phyloP scores from a whole-genome alignment of 2,113 vertebrate species.

The Drymodes brunneopygia region DNA sequence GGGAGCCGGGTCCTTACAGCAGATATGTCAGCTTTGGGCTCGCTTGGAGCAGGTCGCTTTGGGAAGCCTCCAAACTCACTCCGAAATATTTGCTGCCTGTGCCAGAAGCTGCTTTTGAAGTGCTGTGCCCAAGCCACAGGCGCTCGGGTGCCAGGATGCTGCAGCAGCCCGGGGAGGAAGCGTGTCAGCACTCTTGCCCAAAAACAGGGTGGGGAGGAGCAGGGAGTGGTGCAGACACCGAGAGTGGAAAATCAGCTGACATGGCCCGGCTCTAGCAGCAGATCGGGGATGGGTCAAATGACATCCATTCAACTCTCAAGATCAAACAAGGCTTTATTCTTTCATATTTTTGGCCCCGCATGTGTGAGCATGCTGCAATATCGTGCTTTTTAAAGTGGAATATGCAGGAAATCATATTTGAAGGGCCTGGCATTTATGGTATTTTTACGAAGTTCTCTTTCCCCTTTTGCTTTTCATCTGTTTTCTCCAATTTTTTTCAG shows the following conservation, averaged over 20 bases:
- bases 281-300: conserved; percentile 38
- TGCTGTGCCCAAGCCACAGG: conserved; percentile 45
- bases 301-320: conserved; percentile 32
- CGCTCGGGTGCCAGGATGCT: conserved; percentile 7
- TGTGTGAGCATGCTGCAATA: conserved; percentile 4
- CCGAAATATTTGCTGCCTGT: conserved; percentile 37
- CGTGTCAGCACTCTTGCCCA: conserved; percentile 43
- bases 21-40: conserved; percentile 68
- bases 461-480: conserved; percentile 70
- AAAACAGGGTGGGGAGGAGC: not conserved
- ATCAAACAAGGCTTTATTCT: conserved; percentile 56
- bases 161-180: conserved; percentile 54
- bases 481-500: conserved; percentile 63
- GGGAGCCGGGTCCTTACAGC: conserved; percentile 31
- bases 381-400: conserved; percentile 13
- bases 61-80: conserved; percentile 62
- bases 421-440: conserved; percentile 67
- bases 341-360: conserved; percentile 33
- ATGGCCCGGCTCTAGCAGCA: not conserved
- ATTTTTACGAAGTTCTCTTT: conserved; percentile 70
- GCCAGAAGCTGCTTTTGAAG: conserved; percentile 71
- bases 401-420: conserved; percentile 66
- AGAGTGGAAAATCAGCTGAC: conserved; percentile 66
- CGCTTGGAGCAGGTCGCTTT: conserved; percentile 59
- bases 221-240: not conserved